A percentile compares a stretch with the other conserved stretches of the same genome.
Conservation (phyloP, 2,888 invertebrate genomes). For the Meiosimyza platycephala region DNA sequence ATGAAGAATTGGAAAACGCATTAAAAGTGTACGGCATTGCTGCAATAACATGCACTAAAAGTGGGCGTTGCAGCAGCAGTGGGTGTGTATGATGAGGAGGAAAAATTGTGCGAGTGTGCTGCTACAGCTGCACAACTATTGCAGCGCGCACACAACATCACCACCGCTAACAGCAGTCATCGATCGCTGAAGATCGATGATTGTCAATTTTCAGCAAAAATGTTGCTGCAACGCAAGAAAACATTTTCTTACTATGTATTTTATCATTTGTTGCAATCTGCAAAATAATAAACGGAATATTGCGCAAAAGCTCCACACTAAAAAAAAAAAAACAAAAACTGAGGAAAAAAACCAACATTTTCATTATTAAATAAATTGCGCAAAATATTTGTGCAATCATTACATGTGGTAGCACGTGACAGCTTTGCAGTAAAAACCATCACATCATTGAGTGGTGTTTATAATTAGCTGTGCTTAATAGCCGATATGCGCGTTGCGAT, state of each 20-base stretch:
- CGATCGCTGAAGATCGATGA: conserved; percentile 53
- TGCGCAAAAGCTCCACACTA: conserved; percentile 7
- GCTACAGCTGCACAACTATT: conserved; percentile 24
- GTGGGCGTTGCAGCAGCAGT: conserved; percentile 49
- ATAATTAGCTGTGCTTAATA: conserved; percentile 23
- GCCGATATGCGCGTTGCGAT: conserved; percentile 18
- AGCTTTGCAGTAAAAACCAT: conserved; percentile 47
- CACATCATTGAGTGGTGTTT: background rate
- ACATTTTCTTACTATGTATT: conserved; percentile 4
- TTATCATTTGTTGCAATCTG: conserved; percentile 32
- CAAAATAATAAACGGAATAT: background rate
- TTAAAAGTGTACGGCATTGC: conserved; percentile 10
- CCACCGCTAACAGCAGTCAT: conserved; percentile 29
- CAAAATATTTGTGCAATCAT: conserved; percentile 14
- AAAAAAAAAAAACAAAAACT: background rate
- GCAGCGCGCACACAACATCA: conserved; percentile 38
- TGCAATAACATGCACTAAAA: conserved; percentile 34
- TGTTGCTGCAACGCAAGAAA: conserved; percentile 28
- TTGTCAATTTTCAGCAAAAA: conserved; percentile 57
- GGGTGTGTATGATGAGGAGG: conserved; percentile 45
- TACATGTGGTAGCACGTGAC: conserved; percentile 33
- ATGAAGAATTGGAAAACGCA: conserved; percentile 16
- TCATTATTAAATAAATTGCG: conserved; percentile 19
- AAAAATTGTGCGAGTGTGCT: conserved; percentile 12
- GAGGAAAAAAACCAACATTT: conserved; percentile 3